These are phyloP conservation scores for Halcyon smyrnensis DNA, from an alignment of 2,797 vertebrate species.

Conservation along the genomic window DNA sequence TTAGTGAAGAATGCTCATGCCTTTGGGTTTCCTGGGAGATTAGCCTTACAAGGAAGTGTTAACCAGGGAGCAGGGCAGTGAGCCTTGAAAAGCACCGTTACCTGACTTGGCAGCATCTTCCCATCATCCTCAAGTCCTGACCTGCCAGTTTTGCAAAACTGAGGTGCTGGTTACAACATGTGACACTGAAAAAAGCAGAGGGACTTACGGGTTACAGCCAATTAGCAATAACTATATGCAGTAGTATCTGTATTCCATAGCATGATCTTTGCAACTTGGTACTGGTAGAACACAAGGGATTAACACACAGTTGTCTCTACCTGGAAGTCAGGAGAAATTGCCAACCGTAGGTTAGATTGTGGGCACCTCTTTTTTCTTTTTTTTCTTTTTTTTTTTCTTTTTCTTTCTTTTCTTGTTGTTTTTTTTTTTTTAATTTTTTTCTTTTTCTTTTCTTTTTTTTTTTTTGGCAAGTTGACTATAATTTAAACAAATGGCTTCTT, in stretches of 20 bases:
- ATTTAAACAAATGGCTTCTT: background rate
- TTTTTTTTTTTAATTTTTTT: background rate
- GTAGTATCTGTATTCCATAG: background rate
- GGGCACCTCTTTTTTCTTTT: background rate
- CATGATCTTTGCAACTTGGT: background rate
- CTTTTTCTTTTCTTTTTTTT: background rate
- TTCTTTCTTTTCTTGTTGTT: no score
- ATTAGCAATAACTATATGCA: no score
- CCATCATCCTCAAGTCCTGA: background rate
- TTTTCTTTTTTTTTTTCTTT: background rate
- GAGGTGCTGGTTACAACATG: background rate
- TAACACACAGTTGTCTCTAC: background rate
- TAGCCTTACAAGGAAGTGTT: background rate
- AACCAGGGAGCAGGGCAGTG: background rate
- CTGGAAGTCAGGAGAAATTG: rapidly evolving
- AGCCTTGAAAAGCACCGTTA: background rate
- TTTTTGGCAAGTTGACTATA: background rate
- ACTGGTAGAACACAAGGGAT: background rate
- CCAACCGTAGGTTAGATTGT: background rate
- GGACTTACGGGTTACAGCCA: background rate
- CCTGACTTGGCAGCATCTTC: background rate
- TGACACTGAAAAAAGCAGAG: background rate
- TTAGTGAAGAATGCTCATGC: background rate
- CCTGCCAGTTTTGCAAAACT: background rate
- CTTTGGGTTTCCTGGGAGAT: background rate